These are phyloP conservation scores for Carterocephalus palaemon DNA, from an alignment of 2,888 invertebrate species.

Conservation along the genomic window DNA sequence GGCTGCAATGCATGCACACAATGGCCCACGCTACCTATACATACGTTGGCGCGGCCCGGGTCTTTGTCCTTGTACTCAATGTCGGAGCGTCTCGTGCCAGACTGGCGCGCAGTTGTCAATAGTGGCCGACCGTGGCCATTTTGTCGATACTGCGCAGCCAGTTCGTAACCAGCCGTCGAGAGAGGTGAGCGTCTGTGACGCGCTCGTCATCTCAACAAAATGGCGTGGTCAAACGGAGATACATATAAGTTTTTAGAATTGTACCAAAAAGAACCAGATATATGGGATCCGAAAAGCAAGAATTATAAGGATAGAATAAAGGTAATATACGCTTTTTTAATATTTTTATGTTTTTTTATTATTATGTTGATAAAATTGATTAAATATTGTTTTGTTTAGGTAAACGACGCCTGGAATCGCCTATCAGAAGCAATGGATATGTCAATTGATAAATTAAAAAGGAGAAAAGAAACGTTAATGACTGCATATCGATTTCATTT, in stretches of 20 bases:
- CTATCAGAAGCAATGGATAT: constrained; percentile 17
- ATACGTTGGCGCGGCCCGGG: constrained; percentile 1
- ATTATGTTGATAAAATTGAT: too few relatives aligned
- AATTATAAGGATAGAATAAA: constrained; percentile 22
- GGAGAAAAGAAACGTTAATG: constrained; percentile 21
- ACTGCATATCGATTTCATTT: constrained; percentile 20
- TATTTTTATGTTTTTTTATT: background rate
- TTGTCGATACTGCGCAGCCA: constrained; percentile 19
- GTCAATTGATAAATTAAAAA: constrained; percentile 20
- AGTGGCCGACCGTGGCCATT: constrained; percentile 24
- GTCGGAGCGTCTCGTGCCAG: constrained; percentile 4
- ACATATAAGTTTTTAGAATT: constrained; percentile 19
- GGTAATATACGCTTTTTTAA: constrained; percentile 1
- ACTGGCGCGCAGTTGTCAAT: constrained; percentile 24
- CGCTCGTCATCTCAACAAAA: background rate
- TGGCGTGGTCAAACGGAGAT: constrained; percentile 22
- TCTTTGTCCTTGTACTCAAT: constrained; percentile 19
- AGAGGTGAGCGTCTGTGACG: background rate
- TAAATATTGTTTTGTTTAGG: constrained; percentile 8
- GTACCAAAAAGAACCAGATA: constrained; percentile 21
- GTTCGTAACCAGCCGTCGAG: background rate
- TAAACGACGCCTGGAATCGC: constrained; percentile 16
- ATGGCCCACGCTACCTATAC: constrained; percentile 15
- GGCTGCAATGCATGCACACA: constrained; percentile 9
- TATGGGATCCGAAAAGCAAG: constrained; percentile 24